Evolutionary conservation across 2,888 invertebrate genomes (phyloP), one percentile per base, ranked within the genome.

Genomic region (Ligdia adustata): DNA sequence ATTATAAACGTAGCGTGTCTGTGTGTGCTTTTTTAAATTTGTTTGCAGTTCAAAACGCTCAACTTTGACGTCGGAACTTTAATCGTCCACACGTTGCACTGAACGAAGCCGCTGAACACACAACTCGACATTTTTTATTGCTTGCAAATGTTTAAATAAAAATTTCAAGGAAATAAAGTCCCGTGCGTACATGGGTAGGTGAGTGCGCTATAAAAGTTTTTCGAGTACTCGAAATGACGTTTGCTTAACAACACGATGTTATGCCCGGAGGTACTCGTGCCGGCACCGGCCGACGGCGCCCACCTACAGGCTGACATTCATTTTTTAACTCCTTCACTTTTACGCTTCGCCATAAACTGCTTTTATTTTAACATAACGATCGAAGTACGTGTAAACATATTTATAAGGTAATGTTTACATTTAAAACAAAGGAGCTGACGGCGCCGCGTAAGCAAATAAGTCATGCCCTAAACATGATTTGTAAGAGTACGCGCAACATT

Each of bases 71-170:
- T 67, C 43, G 50, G 40, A 34, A 54, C 42, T 50, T 45, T 50
- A 54, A 70, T 71, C 67, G 72, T 65, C 69, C 67, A 72, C 75
- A 69, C 72, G 67, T 73, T 66, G 63, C 68, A 64, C 68, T 69
- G 66, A 74, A 58, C 69, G 69, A 58, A 62, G 62, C 63, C 57
- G 32, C 60, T 61, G 64, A 66, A 55, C 60, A 64, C 56, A 67
- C 62, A 55, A 58, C 63, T 64, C 57, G 20, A 48, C 44, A 35
- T 15, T 57, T 62, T 64, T 61, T 62, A 66, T 65, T 67, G 62
- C 60, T 40, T 54, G 61, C 55, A 60, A 66, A 62, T 61, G 64
- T 66, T 64, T 60, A 62, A 57, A 49, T 63, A 67, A 49, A 62
- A 53, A 53, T 55, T 62, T 51, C 46, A 41, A 46, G 52, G 52